Conservation (phyloP, 2,888 invertebrate genomes). For the Trissoscelio sp. region DNA sequence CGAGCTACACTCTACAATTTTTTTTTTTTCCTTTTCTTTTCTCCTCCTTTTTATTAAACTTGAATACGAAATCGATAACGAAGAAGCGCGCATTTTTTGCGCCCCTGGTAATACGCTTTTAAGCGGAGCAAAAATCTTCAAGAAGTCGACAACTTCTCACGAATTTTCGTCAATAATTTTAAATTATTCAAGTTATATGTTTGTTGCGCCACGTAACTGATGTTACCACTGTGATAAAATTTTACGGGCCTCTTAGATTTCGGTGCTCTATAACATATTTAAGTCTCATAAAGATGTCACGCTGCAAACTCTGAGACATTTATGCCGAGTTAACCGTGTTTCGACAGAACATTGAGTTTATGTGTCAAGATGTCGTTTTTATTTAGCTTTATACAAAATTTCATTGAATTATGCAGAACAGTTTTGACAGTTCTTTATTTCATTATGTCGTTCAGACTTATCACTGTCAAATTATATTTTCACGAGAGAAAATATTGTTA, state of each 20-base stretch:
- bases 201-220: constrained; percentile 32
- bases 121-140: constrained; percentile 40
- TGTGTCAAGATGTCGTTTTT: constrained; percentile 9
- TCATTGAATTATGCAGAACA: not conserved
- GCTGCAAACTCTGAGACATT: constrained; percentile 5
- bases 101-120: constrained; percentile 40
- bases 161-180: constrained; percentile 43
- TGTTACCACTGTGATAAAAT: constrained; percentile 43
- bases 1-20: constrained; percentile 1
- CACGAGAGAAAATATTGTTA: too few relatives aligned
- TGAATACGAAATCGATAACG: constrained; percentile 46
- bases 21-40: constrained; percentile 6
- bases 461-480: too few relatives aligned
- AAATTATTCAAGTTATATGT: constrained; percentile 45
- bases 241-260: constrained; percentile 51
- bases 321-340: constrained; percentile 30
- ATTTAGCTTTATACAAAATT: not conserved
- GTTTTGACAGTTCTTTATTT: not conserved
- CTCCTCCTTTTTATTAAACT: constrained; percentile 36
- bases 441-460: not conserved
- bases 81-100: constrained; percentile 46
- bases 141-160: constrained; percentile 26
- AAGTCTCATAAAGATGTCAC: constrained; percentile 50
- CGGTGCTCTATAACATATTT: constrained; percentile 46
- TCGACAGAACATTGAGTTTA: constrained; percentile 20